A percentile compares a stretch with the other conserved stretches of the same genome.
Evolutionary conservation across 2,797 vertebrate genomes (phyloP).

Genomic region (Syngnathus rostellatus): DNA sequence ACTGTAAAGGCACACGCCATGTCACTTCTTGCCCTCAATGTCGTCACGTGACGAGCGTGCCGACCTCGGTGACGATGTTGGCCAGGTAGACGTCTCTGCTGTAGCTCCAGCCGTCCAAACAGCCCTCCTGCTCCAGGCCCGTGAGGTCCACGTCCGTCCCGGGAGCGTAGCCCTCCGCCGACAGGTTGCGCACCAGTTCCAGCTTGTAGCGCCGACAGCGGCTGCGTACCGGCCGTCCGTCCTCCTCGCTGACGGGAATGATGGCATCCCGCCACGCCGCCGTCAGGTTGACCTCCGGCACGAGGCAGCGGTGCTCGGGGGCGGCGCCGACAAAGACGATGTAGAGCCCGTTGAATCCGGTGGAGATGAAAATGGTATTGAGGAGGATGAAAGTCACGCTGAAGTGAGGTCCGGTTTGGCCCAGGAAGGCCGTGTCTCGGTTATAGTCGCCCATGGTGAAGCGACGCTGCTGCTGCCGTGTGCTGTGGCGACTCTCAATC

Average conservation of each 20-base stretch:
- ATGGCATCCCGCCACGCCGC: constrained; percentile 72
- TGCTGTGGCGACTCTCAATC: constrained; percentile 18
- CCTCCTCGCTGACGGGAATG: constrained; percentile 63
- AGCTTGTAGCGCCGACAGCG: constrained; percentile 63
- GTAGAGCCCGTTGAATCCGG: constrained; percentile 80
- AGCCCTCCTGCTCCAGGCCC: constrained; percentile 66
- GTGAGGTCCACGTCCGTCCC: constrained; percentile 71
- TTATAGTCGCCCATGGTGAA: constrained; percentile 77
- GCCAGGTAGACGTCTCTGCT: constrained; percentile 70
- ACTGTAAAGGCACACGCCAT: constrained; percentile 58
- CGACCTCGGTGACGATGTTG: constrained; percentile 79
- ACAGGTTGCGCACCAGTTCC: constrained; percentile 71
- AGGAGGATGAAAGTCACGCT: constrained; percentile 77
- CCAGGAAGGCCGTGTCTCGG: constrained; percentile 71
- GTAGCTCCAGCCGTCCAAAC: constrained; percentile 78
- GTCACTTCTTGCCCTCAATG: neutral
- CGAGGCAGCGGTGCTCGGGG: constrained; percentile 75
- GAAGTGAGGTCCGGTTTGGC: constrained; percentile 78
- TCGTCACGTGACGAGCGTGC: neutral
- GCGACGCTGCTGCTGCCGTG: constrained; percentile 3
- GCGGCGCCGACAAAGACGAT: constrained; percentile 74
- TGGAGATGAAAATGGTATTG: constrained; percentile 80
- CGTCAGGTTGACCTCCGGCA: constrained; percentile 76
- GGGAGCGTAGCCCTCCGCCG: constrained; percentile 63
- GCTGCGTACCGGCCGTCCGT: constrained; percentile 53